A percentile compares a stretch with the other conserved stretches of the same genome.
Evolutionary conservation across 2,113 vertebrate species (phyloP).

Genomic region (Peucedramus taeniatus): DNA sequence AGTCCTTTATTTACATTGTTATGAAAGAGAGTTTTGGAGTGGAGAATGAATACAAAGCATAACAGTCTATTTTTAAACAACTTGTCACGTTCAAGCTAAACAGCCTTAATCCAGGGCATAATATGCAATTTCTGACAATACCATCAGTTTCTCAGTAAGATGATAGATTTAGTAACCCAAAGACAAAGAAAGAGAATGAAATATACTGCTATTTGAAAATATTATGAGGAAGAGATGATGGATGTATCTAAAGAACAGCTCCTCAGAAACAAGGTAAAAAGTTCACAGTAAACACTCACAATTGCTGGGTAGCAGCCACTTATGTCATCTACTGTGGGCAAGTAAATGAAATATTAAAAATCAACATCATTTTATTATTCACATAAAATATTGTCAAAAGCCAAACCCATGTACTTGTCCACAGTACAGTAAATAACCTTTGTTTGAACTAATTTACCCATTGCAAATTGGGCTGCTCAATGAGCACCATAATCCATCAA

Average conservation of each 20-base stretch:
- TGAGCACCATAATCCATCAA: background rate
- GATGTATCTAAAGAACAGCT: background rate
- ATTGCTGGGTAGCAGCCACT: background rate
- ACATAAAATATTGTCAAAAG: background rate
- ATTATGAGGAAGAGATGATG: background rate
- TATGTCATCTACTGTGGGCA: background rate
- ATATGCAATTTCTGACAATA: background rate
- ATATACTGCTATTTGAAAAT: background rate
- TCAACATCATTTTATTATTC: background rate
- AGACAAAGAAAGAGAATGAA: background rate
- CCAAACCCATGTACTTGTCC: background rate
- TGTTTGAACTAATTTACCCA: background rate
- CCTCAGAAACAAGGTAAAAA: conserved; percentile 20
- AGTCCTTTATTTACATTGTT: conserved; percentile 39
- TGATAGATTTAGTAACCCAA: background rate
- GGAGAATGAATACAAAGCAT: background rate
- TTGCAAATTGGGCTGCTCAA: background rate
- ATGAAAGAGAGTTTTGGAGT: background rate
- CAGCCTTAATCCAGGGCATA: background rate
- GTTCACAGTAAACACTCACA: background rate
- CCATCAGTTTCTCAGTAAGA: background rate
- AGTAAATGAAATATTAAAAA: background rate
- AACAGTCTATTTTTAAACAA: conserved; percentile 4
- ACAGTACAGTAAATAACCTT: background rate
- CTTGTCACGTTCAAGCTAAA: background rate